Conservation (phyloP, 35 echinoderm and acorn worm genomes). For the Acanthaster planci region DNA sequence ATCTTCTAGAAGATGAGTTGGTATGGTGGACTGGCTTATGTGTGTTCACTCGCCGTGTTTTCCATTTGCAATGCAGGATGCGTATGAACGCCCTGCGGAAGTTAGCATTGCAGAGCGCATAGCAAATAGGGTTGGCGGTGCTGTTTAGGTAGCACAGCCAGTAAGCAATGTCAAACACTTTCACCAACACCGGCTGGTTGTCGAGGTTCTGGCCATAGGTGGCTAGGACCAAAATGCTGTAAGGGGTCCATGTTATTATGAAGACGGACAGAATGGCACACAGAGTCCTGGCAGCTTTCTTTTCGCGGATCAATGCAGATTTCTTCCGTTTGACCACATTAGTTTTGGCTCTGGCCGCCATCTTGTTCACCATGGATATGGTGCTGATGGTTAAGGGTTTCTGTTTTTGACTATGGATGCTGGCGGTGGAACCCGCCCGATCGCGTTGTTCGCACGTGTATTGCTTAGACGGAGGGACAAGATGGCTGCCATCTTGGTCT, state of each 20-base stretch:
- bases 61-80: conserved; percentile 84
- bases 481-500: conserved; percentile 55
- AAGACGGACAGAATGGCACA: conserved; percentile 92
- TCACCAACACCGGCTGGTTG: conserved; percentile 1
- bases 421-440: conserved; percentile 3
- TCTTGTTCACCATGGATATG: conserved; percentile 89
- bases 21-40: conserved; percentile 24
- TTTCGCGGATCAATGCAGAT: conserved; percentile 89
- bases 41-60: conserved; percentile 25
- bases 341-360: conserved; percentile 78
- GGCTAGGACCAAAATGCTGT: conserved; percentile 84
- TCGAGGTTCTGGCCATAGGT: conserved; percentile 22
- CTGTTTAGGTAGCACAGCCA: conserved; percentile 98
- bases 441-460: background rate
- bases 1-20: conserved; percentile 1
- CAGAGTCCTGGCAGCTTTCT: conserved; percentile 92
- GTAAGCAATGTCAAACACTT: conserved; percentile 79
- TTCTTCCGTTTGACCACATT: conserved; percentile 82
- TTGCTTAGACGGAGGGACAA: conserved; percentile 48
- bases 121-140: conserved; percentile 97
- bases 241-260: conserved; percentile 96
- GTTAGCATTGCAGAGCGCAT: conserved; percentile 94
- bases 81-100: conserved; percentile 90
- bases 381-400: conserved; percentile 71
- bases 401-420: background rate